Conservation (phyloP, 2,888 invertebrate species). For the Nowickia ferox region DNA sequence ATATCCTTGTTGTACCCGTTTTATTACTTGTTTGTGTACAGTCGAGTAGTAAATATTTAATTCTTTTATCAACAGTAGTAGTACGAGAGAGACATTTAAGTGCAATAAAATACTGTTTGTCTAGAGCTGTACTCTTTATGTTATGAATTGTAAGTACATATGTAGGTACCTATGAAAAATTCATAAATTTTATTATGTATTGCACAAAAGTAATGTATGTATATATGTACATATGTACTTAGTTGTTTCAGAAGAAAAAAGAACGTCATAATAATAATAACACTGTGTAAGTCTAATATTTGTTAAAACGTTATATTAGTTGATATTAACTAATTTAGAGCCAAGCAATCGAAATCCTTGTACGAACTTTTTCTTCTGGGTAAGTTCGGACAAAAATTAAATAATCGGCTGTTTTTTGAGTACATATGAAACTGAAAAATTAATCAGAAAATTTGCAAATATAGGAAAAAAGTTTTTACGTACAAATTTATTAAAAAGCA, state of each 20-base stretch:
- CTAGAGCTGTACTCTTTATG: conserved; percentile 12
- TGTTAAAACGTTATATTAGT: too few relatives aligned
- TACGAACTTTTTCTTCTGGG: too few relatives aligned
- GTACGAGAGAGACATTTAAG: conserved; percentile 2
- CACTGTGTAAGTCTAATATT: too few relatives aligned
- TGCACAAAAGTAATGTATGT: neutral
- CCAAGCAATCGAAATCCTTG: too few relatives aligned
- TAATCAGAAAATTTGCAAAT: too few relatives aligned
- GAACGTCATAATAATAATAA: neutral
- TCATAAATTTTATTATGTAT: conserved; percentile 19
- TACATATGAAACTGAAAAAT: too few relatives aligned
- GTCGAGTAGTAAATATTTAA: conserved; percentile 11
- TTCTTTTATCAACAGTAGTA: neutral
- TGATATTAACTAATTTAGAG: too few relatives aligned
- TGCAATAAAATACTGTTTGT: conserved; percentile 29
- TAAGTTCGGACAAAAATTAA: too few relatives aligned
- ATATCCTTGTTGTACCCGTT: conserved; percentile 20
- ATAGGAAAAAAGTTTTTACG: too few relatives aligned
- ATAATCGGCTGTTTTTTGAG: too few relatives aligned
- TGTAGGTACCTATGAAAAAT: neutral
- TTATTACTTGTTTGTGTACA: neutral
- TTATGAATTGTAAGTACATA: conserved; percentile 10
- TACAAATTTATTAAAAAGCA: too few relatives aligned
- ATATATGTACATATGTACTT: too few relatives aligned
- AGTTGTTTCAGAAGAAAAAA: neutral